A percentile compares a stretch with the other conserved stretches of the same genome.
phyloP scores from a whole-genome alignment of 2,113 vertebrate genomes.

The Pongo abelii region DNA sequence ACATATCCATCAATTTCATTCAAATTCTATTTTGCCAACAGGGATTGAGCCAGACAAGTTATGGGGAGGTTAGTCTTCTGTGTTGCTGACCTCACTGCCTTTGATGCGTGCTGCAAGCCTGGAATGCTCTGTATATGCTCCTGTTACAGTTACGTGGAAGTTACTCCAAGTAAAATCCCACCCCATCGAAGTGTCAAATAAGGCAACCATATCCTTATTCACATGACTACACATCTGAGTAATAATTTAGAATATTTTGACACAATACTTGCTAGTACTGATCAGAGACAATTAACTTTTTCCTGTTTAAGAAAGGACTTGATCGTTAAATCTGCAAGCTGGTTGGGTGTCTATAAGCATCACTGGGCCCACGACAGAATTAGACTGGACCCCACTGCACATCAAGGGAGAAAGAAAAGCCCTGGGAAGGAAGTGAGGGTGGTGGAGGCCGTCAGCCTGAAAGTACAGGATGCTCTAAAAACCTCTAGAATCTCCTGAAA shows the following conservation, averaged over 20 bases:
- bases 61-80: background rate
- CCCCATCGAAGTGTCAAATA: background rate
- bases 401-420: background rate
- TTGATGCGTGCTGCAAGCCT: background rate
- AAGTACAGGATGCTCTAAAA: background rate
- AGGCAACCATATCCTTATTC: background rate
- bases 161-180: background rate
- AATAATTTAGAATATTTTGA: background rate
- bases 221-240: background rate
- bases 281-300: background rate
- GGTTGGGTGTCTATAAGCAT: background rate
- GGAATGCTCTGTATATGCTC: background rate
- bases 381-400: background rate
- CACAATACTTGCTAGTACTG: background rate
- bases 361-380: accelerated
- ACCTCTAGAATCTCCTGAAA: background rate
- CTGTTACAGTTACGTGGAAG: background rate
- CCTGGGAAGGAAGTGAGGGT: background rate
- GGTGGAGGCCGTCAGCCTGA: background rate
- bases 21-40: background rate
- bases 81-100: background rate
- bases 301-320: background rate
- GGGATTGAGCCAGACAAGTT: background rate
- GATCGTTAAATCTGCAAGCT: background rate
- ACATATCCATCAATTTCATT: background rate